Base-by-base conservation (phyloP, 1,140 invertebrate genomes). In the Atta cephalotes region DNA sequence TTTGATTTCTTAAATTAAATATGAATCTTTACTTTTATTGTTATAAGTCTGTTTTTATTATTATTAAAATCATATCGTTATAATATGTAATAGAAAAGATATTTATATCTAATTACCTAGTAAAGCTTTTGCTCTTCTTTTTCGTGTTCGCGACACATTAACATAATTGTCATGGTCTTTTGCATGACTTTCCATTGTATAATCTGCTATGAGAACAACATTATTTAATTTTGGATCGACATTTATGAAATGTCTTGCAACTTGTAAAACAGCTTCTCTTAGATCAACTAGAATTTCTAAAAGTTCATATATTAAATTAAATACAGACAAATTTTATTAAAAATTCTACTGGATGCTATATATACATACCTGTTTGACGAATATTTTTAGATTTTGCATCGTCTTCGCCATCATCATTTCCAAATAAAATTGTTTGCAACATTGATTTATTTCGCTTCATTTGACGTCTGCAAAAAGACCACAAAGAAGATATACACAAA, bases 301-400 rank as follows among this genome's bases (percentile, higher is more conserved):
- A 93, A 93, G 63, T 78, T 70, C 9, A 62, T 12, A 6, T 56
- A 10, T 65, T 56, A 51, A 56, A 60, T 58, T 18, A 71, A 10
- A 25, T 16, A 51, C 21, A 45, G 25, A 65, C 1, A 25, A 56
- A 80, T 53, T 60, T 74, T 65, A 21, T 68, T 74, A 10, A 84
- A n/a, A 62, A 18, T 60, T 71, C 3, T 39, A 28, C 71, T 35
- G 56, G 25, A 1, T 5, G 45, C 25, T 35, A 18, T 3, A 16
- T 12, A 5, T n/a, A 31, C 45, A 72, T 92, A 97, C 97, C 95
- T 87, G 98, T 98, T 96, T 99, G 99, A 85, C 98, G 97, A 79
- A 99, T 98, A 96, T 99, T 99, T 95, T 99, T 99, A 79, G 97
- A 98, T 94, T 99, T 98, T 28, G 98, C 96, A 94, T 99, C 98